phyloP scores from a whole-genome alignment of 2,113 vertebrate genomes.

The Chamaetylas fuelleborni region DNA sequence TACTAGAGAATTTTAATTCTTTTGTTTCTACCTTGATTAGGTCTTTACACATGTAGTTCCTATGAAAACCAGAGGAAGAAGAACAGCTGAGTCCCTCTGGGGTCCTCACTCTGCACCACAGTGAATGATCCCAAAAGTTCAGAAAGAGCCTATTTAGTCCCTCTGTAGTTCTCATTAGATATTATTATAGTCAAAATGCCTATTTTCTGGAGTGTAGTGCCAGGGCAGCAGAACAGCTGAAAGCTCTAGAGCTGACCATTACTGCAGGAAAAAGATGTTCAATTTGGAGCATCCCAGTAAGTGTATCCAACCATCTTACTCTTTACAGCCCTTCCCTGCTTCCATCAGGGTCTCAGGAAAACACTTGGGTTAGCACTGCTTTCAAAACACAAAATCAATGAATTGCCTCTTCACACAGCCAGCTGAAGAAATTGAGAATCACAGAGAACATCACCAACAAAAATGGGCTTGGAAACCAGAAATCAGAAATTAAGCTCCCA shows the following conservation, averaged over 20 bases:
- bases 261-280: background rate
- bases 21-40: background rate
- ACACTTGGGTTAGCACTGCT: rapidly evolving
- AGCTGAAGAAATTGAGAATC: background rate
- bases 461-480: background rate
- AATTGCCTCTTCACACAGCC: background rate
- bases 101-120: background rate
- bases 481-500: background rate
- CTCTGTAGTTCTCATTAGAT: background rate
- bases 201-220: background rate
- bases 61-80: rapidly evolving
- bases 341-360: background rate
- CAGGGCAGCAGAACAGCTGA: background rate
- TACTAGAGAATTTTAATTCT: background rate
- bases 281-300: background rate
- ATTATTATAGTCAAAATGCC: background rate
- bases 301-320: too few relatives aligned
- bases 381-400: background rate
- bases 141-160: background rate
- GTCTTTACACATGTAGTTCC: background rate
- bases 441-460: background rate
- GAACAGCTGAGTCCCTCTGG: background rate
- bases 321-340: background rate
- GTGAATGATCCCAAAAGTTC: background rate
- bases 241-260: background rate